Conservation (phyloP, 2,797 vertebrate genomes). For the Sebastes kiyomatsui region DNA sequence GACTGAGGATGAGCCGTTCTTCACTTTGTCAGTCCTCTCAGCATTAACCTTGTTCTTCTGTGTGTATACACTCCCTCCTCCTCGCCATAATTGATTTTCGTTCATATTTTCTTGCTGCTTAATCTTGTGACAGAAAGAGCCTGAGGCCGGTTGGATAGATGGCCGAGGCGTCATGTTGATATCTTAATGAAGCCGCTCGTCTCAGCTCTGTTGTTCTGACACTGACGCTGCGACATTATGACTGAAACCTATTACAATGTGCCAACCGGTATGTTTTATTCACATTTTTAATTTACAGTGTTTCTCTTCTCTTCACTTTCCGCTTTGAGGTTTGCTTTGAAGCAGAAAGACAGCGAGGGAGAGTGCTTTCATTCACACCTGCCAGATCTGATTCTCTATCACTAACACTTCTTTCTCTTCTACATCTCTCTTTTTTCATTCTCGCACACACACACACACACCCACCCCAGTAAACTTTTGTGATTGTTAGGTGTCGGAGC, state of each 20-base stretch:
- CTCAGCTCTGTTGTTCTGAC: conserved; percentile 2
- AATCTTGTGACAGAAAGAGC: conserved; percentile 8
- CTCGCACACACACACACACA: neutral
- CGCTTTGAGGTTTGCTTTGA: neutral
- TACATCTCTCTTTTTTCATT: neutral
- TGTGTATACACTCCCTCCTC: neutral
- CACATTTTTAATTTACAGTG: neutral
- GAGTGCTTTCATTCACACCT: conserved; percentile 4
- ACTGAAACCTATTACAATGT: neutral
- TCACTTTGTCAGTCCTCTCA: neutral
- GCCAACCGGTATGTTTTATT: neutral
- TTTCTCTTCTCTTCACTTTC: neutral
- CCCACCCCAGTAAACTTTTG: neutral
- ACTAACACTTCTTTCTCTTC: neutral
- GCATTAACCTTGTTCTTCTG: neutral
- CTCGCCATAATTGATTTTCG: conserved; percentile 4
- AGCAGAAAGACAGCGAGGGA: neutral
- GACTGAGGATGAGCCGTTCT: neutral
- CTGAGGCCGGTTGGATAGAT: neutral
- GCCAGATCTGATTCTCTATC: neutral
- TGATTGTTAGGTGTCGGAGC: neutral
- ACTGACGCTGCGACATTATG: neutral
- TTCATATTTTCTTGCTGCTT: conserved; percentile 6
- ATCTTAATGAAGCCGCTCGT: conserved; percentile 22
- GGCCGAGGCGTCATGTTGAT: neutral